A percentile compares a stretch with the other conserved stretches of the same genome.
Evolutionary conservation across 2,888 invertebrate genomes (phyloP).

Genomic region (Ennomos erosarius): DNA sequence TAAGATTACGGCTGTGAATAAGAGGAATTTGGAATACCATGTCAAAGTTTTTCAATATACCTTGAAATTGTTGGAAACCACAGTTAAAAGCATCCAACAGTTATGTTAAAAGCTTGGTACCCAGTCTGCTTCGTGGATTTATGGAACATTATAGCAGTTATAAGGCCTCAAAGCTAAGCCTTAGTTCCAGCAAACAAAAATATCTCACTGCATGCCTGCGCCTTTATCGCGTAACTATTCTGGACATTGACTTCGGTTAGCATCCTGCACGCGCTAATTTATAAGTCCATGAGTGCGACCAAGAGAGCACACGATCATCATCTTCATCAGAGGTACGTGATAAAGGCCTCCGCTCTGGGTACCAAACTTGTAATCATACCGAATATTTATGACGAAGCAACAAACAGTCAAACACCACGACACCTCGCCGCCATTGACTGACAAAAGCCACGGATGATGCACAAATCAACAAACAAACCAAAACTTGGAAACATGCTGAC

Average conservation of each 20-base stretch:
- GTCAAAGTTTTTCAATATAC: conserved; percentile 1
- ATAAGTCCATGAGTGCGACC: no score
- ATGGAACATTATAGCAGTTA: no score
- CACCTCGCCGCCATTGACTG: conserved; percentile 53
- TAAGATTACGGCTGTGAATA: conserved; percentile 1
- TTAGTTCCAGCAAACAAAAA: no score
- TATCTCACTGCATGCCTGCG: no score
- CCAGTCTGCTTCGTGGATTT: not conserved
- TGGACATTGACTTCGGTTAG: no score
- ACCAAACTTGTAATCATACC: conserved; percentile 15
- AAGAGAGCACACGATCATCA: no score
- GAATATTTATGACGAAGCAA: conserved; percentile 31
- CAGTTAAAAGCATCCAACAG: conserved; percentile 10
- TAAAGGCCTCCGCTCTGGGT: not conserved
- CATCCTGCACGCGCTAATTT: no score
- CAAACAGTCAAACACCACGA: conserved; percentile 37
- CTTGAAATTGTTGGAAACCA: conserved; percentile 7
- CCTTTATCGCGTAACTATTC: no score
- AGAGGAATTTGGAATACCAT: not conserved
- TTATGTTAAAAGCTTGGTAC: conserved; percentile 14
- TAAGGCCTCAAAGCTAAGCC: no score
- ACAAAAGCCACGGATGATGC: conserved; percentile 70
- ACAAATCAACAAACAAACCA: conserved; percentile 75
- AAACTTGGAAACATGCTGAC: conserved; percentile 84
- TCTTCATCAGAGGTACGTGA: no score